phyloP scores from a whole-genome alignment of 2,888 invertebrate species.

The Ochropacha duplaris region DNA sequence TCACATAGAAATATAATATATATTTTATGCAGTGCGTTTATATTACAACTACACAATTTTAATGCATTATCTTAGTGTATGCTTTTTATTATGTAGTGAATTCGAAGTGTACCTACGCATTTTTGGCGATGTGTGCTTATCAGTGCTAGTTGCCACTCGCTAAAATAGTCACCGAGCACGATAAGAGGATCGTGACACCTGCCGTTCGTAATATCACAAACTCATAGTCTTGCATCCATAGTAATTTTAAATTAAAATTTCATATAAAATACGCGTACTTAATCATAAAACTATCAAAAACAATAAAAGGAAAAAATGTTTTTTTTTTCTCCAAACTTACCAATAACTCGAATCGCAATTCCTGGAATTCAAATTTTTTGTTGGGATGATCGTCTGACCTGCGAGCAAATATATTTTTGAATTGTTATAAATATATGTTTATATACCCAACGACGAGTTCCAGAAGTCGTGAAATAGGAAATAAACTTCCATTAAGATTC shows the following conservation, averaged over 20 bases:
- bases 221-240: constrained; percentile 12
- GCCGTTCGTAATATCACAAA: constrained; percentile 18
- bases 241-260: constrained; percentile 4
- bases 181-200: constrained; percentile 43
- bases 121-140: constrained; percentile 27
- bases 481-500: too few species aligned
- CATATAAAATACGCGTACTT: too few species aligned
- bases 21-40: not conserved
- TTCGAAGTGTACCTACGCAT: constrained; percentile 7
- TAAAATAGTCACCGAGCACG: constrained; percentile 39
- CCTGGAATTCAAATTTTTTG: too few species aligned
- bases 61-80: not conserved
- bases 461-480: too few species aligned
- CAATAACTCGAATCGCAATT: too few species aligned
- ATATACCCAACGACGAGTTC: too few species aligned
- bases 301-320: not conserved
- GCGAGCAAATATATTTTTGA: too few species aligned
- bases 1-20: not conserved
- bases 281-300: too few species aligned
- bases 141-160: constrained; percentile 27
- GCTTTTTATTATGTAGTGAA: not conserved
- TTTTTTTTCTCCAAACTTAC: too few species aligned
- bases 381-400: too few species aligned
- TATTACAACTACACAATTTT: not conserved
- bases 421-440: too few species aligned